These are phyloP conservation scores for Machimus atricapillus DNA, from an alignment of 2,888 invertebrate species.

Conservation along the genomic window DNA sequence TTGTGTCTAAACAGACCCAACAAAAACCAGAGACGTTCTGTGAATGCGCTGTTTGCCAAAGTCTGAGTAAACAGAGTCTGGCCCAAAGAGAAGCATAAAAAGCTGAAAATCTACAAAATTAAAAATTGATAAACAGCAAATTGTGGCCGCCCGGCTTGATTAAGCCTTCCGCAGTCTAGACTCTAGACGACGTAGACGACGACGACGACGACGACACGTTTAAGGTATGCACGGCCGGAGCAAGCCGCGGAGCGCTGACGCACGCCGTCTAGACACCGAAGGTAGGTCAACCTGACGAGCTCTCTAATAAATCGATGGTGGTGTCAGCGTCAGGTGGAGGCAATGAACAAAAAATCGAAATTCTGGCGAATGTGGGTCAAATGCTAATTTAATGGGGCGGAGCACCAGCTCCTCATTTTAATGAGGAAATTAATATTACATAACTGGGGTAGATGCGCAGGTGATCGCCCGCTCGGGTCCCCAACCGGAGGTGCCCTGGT, in stretches of 20 bases:
- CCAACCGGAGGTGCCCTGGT: neutral
- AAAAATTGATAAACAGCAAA: conserved; percentile 6
- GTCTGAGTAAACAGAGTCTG: conserved; percentile 28
- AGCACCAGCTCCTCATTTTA: neutral
- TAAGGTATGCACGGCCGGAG: neutral
- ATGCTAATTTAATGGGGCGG: conserved; percentile 18
- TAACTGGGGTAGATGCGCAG: neutral
- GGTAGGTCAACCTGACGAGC: neutral
- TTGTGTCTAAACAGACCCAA: neutral
- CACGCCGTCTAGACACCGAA: neutral
- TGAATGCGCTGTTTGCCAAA: conserved; percentile 8
- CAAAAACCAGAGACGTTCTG: neutral
- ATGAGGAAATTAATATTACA: conserved; percentile 26
- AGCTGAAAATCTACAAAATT: conserved; percentile 14
- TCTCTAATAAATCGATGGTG: neutral
- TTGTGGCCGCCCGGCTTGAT: neutral
- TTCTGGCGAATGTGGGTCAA: conserved; percentile 13
- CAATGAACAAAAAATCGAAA: conserved; percentile 12
- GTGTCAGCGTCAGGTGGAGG: neutral
- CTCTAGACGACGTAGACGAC: neutral
- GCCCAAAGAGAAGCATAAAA: neutral
- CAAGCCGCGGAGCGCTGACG: neutral
- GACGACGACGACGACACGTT: neutral
- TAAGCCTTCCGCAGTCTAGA: conserved; percentile 20
- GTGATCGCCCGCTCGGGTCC: neutral